Base-by-base conservation (phyloP, 2,797 vertebrate genomes). In the Molothrus ater region DNA sequence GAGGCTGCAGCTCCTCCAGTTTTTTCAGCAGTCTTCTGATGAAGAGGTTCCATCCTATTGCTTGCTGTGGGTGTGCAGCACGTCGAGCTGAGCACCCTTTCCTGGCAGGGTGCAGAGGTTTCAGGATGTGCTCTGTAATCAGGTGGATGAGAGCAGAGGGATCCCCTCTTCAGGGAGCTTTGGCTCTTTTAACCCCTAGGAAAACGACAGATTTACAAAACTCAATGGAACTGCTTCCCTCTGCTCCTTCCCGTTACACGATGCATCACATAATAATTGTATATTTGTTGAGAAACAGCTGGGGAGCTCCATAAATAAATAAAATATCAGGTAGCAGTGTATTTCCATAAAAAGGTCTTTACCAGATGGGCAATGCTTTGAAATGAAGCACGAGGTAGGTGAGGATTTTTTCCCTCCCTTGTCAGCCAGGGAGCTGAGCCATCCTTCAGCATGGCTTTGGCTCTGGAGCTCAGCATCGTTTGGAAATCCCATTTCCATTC, bases 271-370 rank as follows among this genome's bases (percentile, higher is more conserved):
- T n/a, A 70, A 71, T 47, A 63, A 92, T 81, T 59, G 29, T 86
- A 4, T 80, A 93, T 96, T 94, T 95, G 71, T 69, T 91, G 65
- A 69, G 93, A 92, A 91, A 90, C 86, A 92, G 66, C 89, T 28
- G 84, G 48, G 50, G n/a, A 47, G 65, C 88, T 72, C 96, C 10
- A 2, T 53, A 72, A 66, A 80, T 70, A n/a, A 86, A 92, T 92
- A 78, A 90, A 90, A 88, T 72, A 82, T 78, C 75, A 92, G 38
- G 40, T 73, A 54, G n/a, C 0, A 0, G 63, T 34, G 11, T 36
- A 72, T 93, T 92, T 88, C 53, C 68, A 63, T 51, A 38, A n/a
- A 75, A 69, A 40, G 24, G 31, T 51, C 65, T 61, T 85, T 45
- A 70, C 66, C 75, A 92, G 82, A 80, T 26, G 72, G 88, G 59